These are phyloP conservation scores for Lampris incognitus DNA, from an alignment of 2,113 vertebrate genomes.

Conservation along the genomic window DNA sequence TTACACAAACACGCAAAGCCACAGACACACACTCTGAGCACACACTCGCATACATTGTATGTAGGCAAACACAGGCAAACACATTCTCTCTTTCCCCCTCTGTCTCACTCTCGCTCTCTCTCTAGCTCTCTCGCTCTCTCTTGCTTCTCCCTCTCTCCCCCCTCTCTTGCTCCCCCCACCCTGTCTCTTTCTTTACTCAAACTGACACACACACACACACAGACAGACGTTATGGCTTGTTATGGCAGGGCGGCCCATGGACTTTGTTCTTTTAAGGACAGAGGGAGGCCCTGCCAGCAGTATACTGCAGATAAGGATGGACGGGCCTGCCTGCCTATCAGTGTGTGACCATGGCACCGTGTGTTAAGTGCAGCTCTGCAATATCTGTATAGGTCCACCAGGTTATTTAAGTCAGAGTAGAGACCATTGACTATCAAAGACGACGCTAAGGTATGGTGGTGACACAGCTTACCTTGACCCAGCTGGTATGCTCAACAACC, in stretches of 20 bases:
- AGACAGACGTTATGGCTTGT: conserved; percentile 39
- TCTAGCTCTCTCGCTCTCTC: too few relatives aligned
- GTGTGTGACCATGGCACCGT: conserved; percentile 50
- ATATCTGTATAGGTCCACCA: conserved; percentile 22
- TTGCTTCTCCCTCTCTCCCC: too few relatives aligned
- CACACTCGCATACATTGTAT: background rate
- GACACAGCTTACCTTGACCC: conserved; percentile 2
- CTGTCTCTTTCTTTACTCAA: too few relatives aligned
- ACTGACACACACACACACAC: background rate
- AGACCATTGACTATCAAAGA: conserved; percentile 24
- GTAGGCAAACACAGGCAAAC: background rate
- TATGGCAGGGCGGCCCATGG: conserved; percentile 34
- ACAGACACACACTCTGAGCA: conserved; percentile 9
- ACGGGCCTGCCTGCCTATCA: conserved; percentile 25
- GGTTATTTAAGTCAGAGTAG: conserved; percentile 24
- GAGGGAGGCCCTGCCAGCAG: conserved; percentile 40
- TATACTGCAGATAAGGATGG: conserved; percentile 53
- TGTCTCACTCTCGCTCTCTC: too few relatives aligned
- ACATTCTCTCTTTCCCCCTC: background rate
- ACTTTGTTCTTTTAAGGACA: conserved; percentile 54
- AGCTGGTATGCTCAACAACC: background rate
- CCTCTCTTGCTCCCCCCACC: too few relatives aligned
- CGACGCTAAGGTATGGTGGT: conserved; percentile 2
- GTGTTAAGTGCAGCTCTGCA: conserved; percentile 44
- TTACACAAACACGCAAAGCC: conserved; percentile 29